Percentiles rank a stretch among this genome's conserved stretches.
These are phyloP conservation scores for Congeria kusceri DNA, from an alignment of 2,888 invertebrate species.

Conservation along the genomic window DNA sequence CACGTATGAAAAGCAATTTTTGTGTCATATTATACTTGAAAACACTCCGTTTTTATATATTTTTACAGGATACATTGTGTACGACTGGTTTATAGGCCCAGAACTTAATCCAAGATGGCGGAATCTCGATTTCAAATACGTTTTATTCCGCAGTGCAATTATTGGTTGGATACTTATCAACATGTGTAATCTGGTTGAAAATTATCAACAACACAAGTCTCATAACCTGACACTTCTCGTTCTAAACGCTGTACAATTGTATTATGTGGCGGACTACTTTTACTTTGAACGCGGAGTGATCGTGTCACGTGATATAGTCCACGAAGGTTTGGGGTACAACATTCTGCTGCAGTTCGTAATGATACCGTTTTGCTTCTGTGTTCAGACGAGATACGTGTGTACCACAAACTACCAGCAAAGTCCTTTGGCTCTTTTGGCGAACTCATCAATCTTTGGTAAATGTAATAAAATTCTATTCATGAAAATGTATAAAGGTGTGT, in stretches of 20 bases:
- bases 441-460: slow-evolving; percentile 48
- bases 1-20: neutral
- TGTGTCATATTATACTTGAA: neutral
- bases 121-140: slow-evolving; percentile 60
- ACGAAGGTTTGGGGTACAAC: slow-evolving; percentile 64
- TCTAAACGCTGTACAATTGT: slow-evolving; percentile 42
- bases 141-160: slow-evolving; percentile 61
- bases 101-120: slow-evolving; percentile 62
- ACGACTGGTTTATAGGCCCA: slow-evolving; percentile 65
- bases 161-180: slow-evolving; percentile 66
- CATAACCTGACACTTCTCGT: slow-evolving; percentile 33
- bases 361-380: slow-evolving; percentile 65
- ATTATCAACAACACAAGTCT: slow-evolving; percentile 13
- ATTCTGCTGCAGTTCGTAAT: slow-evolving; percentile 60
- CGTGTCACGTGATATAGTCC: slow-evolving; percentile 65
- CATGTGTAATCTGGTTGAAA: slow-evolving; percentile 42
- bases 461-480: too few relatives aligned
- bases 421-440: slow-evolving; percentile 11
- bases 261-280: slow-evolving; percentile 63
- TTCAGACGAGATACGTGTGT: slow-evolving; percentile 59
- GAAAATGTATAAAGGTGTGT: too few relatives aligned
- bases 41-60: slow-evolving; percentile 2
- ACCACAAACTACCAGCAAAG: slow-evolving; percentile 31
- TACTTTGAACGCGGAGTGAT: slow-evolving; percentile 62
- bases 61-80: slow-evolving; percentile 50